Evolutionary conservation across 2,888 invertebrate species (phyloP).

Genomic region (Thyatira batis): DNA sequence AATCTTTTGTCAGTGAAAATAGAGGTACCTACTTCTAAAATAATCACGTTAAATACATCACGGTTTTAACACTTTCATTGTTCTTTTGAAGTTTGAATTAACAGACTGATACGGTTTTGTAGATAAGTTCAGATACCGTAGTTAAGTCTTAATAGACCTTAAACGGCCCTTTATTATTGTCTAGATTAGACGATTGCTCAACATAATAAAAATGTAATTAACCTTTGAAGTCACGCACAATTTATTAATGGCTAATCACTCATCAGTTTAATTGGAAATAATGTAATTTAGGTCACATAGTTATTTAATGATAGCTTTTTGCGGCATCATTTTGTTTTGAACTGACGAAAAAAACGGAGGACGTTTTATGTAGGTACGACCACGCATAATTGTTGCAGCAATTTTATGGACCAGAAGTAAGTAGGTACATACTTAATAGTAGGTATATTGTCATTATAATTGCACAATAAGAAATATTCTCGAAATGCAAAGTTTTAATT

Average conservation of each 20-base stretch:
- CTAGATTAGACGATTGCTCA: background rate
- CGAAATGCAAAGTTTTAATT: no score
- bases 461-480: no score
- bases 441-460: no score
- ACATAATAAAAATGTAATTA: background rate
- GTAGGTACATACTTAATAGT: no score
- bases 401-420: no score
- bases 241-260: background rate
- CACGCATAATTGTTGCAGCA: no score
- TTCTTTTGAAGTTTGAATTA: background rate
- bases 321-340: no score
- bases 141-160: background rate
- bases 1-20: no score
- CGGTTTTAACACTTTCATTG: background rate
- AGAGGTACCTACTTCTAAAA: no score
- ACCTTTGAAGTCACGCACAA: background rate
- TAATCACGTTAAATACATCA: no score
- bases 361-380: no score
- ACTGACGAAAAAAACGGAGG: no score
- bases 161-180: background rate
- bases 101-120: background rate
- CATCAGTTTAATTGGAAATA: background rate
- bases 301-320: background rate
- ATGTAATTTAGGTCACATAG: background rate
- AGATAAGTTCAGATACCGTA: background rate